Evolutionary conservation across 2,888 invertebrate genomes (phyloP), one percentile per base, ranked within the genome.

Genomic region (Atherix ibis): DNA sequence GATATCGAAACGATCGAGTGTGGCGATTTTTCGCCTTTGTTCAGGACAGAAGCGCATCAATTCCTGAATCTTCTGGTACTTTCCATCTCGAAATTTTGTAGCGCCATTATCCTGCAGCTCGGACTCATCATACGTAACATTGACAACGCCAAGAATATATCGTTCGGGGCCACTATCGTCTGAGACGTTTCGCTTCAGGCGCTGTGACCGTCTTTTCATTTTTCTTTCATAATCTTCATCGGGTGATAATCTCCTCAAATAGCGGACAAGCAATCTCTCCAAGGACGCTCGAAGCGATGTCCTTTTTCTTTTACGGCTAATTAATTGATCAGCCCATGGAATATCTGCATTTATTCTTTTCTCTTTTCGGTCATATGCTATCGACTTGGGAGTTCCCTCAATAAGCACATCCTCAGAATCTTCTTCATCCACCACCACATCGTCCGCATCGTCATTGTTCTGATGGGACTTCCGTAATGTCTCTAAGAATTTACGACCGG

Each of bases 401-500:
- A 10, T 16, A 9, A 4, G 9, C 3, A 12, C 27, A n/a, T 9
- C 25, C 9, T 29, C 18, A 18, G 10, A 18, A 9, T 4, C 15
- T 12, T 8, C 27, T 12, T 29, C 28, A 17, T 18, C 29, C 2
- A 22, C 6, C 22, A 22, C 22, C 13, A 25, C n/a, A 16, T 29
- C 16, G 4, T 8, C 12, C 18, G 12, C 14, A 14, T 28, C 15
- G 13, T 12, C 13, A 16, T 26, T 12, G 4, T 35, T 25, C 4
- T 19, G 22, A 24, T 41, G 35, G 13, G 38, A 39, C 36, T 46
- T 42, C 25, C 47, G 44, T 10, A 50, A 34, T 4, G 46, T 46
- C 38, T 50, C 47, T 15, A 50, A 41, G 36, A 50, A 47, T 38
- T 42, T 45, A 36, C 44, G 35, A 25, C 44, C 49, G 3, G 50